Base-by-base conservation (phyloP, 2,113 vertebrate genomes). In the human region DNA sequence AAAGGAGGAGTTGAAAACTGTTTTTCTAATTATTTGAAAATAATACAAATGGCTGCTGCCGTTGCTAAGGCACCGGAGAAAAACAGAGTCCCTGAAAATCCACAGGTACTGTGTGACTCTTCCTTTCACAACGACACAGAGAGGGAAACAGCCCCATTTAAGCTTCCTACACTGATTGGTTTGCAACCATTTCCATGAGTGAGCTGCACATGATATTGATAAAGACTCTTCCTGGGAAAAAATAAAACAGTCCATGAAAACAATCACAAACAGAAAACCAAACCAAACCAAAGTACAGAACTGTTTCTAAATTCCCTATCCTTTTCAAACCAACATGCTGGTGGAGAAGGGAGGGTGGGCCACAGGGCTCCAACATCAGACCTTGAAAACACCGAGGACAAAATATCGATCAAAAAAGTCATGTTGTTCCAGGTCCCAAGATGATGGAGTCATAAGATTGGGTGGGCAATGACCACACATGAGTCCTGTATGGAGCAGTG, bases 341-440 rank as follows among this genome's bases (percentile, higher is more conserved):
- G 97, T 83, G 38, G 52, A 20, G 38, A 43, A 11, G 18, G 25
- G 32, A 17, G 32, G 14, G 25, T 66, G 73, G 90, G 98, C 98
- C 98, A 98, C 70, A 98, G 98, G 98, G 95, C 96, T 99, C 98
- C 97, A 98, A 98, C 97, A 97, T 98, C 96, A 98, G 98, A 98
- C 98, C 98, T 98, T 98, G 97, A 98, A 87, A 98, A 98, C 98
- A 98, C 38, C 68, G 87, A 99, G 98, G 99, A 99, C 98, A 98
- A 98, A 98, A 98, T 97, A 98, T 20, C 98, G 98, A 98, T 98
- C 97, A 98, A 98, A 97, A 93, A 97, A 99, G 98, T 99, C 93
- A 88, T 96, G 95, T 97, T 98, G 96, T 97, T 98, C 96, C 96
- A 93, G 98, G 98, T 98, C 98, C 95, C 98, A 97, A 98, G 97